These are phyloP conservation scores for Eulithis testata DNA, from an alignment of 2,888 invertebrate species.

Conservation along the genomic window DNA sequence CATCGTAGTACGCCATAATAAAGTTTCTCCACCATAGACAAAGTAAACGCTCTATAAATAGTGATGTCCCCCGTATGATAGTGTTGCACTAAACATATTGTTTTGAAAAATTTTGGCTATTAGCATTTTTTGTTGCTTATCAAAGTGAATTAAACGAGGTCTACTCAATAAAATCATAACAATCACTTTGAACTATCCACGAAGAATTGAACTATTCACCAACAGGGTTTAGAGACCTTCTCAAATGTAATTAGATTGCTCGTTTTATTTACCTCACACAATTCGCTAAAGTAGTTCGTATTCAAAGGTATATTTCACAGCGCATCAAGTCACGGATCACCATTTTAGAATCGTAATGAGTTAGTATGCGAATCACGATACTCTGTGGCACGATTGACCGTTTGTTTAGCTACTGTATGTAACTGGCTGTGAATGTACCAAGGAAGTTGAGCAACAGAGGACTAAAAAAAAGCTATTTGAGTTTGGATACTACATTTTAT, in stretches of 20 bases:
- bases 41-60: no score
- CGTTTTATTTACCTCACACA: background rate
- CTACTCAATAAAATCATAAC: no score
- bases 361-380: conserved; percentile 59
- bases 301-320: conserved; percentile 36
- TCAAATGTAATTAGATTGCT: no score
- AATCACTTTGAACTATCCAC: no score
- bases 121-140: background rate
- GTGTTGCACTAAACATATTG: no score
- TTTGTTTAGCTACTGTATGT: conserved; percentile 50
- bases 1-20: no score
- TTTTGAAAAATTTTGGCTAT: no score
- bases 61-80: no score
- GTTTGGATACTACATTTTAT: background rate
- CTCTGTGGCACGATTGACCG: conserved; percentile 65
- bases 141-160: no score
- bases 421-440: conserved; percentile 40
- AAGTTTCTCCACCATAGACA: no score
- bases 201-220: no score
- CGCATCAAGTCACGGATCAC: conserved; percentile 46
- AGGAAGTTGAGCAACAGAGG: conserved; percentile 42
- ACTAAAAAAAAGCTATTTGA: background rate
- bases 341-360: conserved; percentile 73
- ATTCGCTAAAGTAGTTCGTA: conserved; percentile 22
- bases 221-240: no score